Evolutionary conservation across 2,113 vertebrate genomes (phyloP).

Genomic region (Solenodon paradoxus): DNA sequence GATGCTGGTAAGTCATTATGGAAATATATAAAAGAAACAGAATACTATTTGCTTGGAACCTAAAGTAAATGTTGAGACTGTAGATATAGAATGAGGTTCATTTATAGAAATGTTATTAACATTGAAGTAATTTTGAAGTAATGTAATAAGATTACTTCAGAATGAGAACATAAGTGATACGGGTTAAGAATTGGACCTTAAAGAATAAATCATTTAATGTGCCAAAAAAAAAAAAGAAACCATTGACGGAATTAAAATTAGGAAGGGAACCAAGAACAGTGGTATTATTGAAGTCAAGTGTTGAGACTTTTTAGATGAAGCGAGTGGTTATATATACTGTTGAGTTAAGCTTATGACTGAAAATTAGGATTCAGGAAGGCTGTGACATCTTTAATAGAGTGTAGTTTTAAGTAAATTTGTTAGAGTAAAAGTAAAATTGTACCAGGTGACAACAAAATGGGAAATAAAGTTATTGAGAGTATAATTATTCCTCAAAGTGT

Average conservation of each 20-base stretch:
- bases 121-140: background rate
- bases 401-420: background rate
- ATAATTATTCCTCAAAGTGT: background rate
- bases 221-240: background rate
- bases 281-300: background rate
- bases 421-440: background rate
- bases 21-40: background rate
- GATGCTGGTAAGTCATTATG: background rate
- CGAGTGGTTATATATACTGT: background rate
- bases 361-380: background rate
- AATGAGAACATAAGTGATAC: background rate
- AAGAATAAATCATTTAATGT: background rate
- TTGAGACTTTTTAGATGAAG: background rate
- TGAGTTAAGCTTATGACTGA: background rate
- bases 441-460: background rate
- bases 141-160: background rate
- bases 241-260: background rate
- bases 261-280: background rate
- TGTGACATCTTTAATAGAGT: background rate
- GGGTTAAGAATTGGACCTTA: background rate
- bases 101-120: background rate
- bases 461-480: background rate
- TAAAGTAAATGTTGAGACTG: background rate
- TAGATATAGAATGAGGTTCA: background rate
- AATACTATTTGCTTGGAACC: slow-evolving; percentile 3